Evolutionary conservation across 2,797 vertebrate species (phyloP), one percentile per base, ranked within the genome.

Genomic region (Takifugu rubripes): DNA sequence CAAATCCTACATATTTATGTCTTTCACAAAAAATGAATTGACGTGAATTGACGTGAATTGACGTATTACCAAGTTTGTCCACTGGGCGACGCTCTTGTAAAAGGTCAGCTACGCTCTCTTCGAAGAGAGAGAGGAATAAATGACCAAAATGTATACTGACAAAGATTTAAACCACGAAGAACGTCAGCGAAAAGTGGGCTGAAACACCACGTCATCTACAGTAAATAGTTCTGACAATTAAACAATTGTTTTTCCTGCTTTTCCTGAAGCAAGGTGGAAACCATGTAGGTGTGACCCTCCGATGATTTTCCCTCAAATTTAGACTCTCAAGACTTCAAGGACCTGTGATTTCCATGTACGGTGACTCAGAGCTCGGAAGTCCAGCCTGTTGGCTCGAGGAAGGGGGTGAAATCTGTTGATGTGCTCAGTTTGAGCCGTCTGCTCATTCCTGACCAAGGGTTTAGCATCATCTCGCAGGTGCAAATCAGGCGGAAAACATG

Each of bases 201-300:
- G 25, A 45, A 60, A 50, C 21, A 49, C 52, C 6, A 21, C 36
- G 42, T 53, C 25, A 26, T 16, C 8, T 25, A 25, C 25, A 62
- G 21, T 25, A 55, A 61, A n/a, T 33, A 15, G 14, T 49, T 29
- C 24, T 1, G 8, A 2, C 36, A 11, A 53, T 14, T 44, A 55
- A 54, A 62, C 47, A 24, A 15, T 49, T 15, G 25, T 48, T 48
- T 49, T 44, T 54, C 43, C 64, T 52, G 65, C 48, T 54, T 16
- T 52, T 24, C 54, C 27, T 52, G 43, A 61, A 12, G 56, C 44
- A 51, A 45, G 54, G 25, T 26, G 54, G 31, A 65, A 51, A 47
- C 53, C 77, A 82, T 75, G 62, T 52, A 66, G 65, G 31, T 68
- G 60, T 77, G 77, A 83, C 80, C 77, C 82, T 82, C 74, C 72